These are phyloP conservation scores for Trinectes maculatus DNA, from an alignment of 2,113 vertebrate species.

Conservation along the genomic window DNA sequence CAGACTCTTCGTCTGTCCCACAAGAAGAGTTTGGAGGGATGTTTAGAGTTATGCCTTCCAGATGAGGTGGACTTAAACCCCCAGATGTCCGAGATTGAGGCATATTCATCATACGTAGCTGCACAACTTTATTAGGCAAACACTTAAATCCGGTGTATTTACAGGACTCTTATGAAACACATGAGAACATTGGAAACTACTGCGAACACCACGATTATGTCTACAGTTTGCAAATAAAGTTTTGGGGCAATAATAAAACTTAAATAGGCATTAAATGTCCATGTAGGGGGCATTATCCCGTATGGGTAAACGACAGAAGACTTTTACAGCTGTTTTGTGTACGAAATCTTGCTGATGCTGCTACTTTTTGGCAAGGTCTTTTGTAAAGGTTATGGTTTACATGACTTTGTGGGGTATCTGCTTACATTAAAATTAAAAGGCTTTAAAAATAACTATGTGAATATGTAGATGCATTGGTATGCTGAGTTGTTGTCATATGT, in stretches of 20 bases:
- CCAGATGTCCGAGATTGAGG: conserved; percentile 9
- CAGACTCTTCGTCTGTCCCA: conserved; percentile 13
- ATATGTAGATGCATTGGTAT: too few species aligned
- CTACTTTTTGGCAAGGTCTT: conserved; percentile 10
- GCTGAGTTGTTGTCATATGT: too few species aligned
- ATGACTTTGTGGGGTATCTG: not conserved
- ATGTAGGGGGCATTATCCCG: conserved; percentile 3
- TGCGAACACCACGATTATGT: not conserved
- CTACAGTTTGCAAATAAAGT: conserved; percentile 14
- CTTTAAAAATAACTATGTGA: not conserved
- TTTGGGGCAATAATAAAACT: conserved; percentile 6
- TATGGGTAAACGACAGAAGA: not conserved
- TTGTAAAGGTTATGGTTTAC: conserved; percentile 1
- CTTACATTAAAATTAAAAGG: not conserved
- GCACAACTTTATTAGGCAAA: conserved; percentile 35
- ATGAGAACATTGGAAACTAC: conserved; percentile 16
- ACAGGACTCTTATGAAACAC: conserved; percentile 28
- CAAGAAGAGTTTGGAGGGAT: conserved; percentile 52
- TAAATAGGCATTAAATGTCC: not conserved
- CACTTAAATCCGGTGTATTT: conserved; percentile 33
- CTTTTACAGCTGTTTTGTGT: not conserved
- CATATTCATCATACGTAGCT: conserved; percentile 35
- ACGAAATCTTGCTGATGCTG: conserved; percentile 3
- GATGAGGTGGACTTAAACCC: conserved; percentile 54
- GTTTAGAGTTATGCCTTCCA: conserved; percentile 67